phyloP scores from a whole-genome alignment of 2,888 invertebrate genomes.

The Gnatocerus cornutus region DNA sequence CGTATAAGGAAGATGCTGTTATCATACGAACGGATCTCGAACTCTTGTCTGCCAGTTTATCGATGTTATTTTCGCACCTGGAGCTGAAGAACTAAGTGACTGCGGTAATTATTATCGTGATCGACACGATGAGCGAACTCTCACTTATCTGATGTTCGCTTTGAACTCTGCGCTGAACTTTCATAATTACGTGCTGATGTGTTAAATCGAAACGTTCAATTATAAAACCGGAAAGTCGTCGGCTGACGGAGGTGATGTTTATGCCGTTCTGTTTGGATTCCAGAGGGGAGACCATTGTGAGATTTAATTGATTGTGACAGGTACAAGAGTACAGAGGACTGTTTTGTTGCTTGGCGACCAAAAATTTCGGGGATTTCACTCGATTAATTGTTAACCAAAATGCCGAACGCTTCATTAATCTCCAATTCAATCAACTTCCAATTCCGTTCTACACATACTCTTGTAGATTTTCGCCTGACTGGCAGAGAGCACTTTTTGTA shows the following conservation, averaged over 20 bases:
- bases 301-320: background rate
- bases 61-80: constrained; percentile 32
- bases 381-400: background rate
- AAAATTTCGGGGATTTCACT: background rate
- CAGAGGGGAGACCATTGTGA: background rate
- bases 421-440: background rate
- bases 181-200: constrained; percentile 41
- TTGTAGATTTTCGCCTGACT: background rate
- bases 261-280: constrained; percentile 14
- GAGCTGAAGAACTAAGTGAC: constrained; percentile 8
- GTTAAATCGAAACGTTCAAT: constrained; percentile 41
- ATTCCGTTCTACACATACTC: background rate
- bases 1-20: constrained; percentile 5
- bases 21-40: constrained; percentile 2
- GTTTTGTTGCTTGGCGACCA: background rate
- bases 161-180: constrained; percentile 34
- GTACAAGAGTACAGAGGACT: background rate
- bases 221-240: constrained; percentile 30
- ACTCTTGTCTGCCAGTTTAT: constrained; percentile 8
- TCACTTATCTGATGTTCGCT: constrained; percentile 31
- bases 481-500: background rate
- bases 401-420: background rate
- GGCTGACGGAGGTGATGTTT: constrained; percentile 14
- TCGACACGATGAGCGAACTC: constrained; percentile 23
- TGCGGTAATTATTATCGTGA: constrained; percentile 30